A percentile compares a stretch with the other conserved stretches of the same genome.
phyloP scores from a whole-genome alignment of 2,888 invertebrate species.

The Ypsolopha scabrella region DNA sequence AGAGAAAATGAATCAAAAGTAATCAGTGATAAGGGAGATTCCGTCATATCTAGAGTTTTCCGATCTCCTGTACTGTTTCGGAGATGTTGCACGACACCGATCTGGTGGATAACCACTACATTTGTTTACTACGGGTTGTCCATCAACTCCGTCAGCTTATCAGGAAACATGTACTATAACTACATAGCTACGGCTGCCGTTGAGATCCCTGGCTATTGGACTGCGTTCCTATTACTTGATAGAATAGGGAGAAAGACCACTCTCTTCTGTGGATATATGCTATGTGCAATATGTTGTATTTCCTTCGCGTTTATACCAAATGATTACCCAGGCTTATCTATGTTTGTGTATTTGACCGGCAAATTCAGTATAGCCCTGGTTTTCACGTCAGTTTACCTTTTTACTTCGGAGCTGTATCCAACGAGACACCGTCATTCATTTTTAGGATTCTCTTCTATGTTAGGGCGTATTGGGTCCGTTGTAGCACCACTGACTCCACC shows the following conservation, averaged over 20 bases:
- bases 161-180: slow-evolving; percentile 82
- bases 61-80: slow-evolving; percentile 65
- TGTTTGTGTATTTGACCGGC: slow-evolving; percentile 68
- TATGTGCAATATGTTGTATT: slow-evolving; percentile 63
- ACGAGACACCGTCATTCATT: slow-evolving; percentile 77
- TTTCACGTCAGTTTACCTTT: slow-evolving; percentile 75
- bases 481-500: slow-evolving; percentile 77
- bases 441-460: slow-evolving; percentile 77
- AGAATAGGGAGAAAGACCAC: slow-evolving; percentile 65
- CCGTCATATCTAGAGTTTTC: slow-evolving; percentile 49
- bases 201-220: slow-evolving; percentile 79
- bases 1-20: slow-evolving; percentile 15
- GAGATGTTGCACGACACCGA: slow-evolving; percentile 76
- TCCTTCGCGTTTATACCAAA: slow-evolving; percentile 62
- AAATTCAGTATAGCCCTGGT: slow-evolving; percentile 75
- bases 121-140: slow-evolving; percentile 85
- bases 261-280: slow-evolving; percentile 39
- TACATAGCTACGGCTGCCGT: slow-evolving; percentile 75
- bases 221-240: slow-evolving; percentile 74
- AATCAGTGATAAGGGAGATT: slow-evolving; percentile 12
- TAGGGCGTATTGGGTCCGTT: slow-evolving; percentile 78
- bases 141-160: slow-evolving; percentile 79
- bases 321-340: slow-evolving; percentile 31
- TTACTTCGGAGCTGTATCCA: slow-evolving; percentile 80
- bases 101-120: slow-evolving; percentile 83